Percentiles rank a stretch among this genome's conserved stretches.
Conservation (phyloP, 2,797 vertebrate species). For the Paratrypauchen microcephalus region DNA sequence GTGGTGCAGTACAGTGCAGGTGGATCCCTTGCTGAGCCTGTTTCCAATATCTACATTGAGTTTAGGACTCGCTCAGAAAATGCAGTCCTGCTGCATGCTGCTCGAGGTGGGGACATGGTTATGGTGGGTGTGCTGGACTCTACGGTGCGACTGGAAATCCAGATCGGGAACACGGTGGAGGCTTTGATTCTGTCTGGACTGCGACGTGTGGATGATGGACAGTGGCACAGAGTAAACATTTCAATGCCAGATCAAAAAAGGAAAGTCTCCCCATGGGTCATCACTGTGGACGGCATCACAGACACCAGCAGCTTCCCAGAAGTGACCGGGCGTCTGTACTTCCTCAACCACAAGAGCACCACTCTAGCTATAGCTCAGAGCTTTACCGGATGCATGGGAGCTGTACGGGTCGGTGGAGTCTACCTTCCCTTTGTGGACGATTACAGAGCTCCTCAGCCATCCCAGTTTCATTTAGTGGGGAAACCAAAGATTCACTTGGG, state of each 20-base stretch:
- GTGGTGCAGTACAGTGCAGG: conserved; percentile 78
- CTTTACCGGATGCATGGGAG: conserved; percentile 88
- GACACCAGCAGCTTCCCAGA: conserved; percentile 70
- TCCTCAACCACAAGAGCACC: conserved; percentile 72
- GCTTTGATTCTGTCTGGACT: conserved; percentile 68
- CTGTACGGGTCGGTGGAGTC: conserved; percentile 80
- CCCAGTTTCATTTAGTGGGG: conserved; percentile 73
- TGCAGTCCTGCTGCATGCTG: conserved; percentile 79
- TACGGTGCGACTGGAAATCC: conserved; percentile 77
- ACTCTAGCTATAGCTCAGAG: conserved; percentile 78
- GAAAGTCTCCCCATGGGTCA: conserved; percentile 76
- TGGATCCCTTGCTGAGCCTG: conserved; percentile 60
- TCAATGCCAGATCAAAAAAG: conserved; percentile 71
- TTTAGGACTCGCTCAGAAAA: conserved; percentile 86
- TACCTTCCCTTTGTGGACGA: conserved; percentile 81
- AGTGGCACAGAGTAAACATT: conserved; percentile 84
- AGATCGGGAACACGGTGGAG: conserved; percentile 75
- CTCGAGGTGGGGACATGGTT: conserved; percentile 71
- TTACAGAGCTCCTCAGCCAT: conserved; percentile 57
- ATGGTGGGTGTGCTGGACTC: conserved; percentile 82
- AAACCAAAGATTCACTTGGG: conserved; percentile 62
- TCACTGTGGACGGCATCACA: conserved; percentile 76
- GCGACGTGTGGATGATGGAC: conserved; percentile 77
- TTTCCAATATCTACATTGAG: conserved; percentile 80
- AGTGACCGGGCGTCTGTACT: conserved; percentile 73